Base-by-base conservation (phyloP, 2,797 vertebrate species). In the Leptatherina wallacei region DNA sequence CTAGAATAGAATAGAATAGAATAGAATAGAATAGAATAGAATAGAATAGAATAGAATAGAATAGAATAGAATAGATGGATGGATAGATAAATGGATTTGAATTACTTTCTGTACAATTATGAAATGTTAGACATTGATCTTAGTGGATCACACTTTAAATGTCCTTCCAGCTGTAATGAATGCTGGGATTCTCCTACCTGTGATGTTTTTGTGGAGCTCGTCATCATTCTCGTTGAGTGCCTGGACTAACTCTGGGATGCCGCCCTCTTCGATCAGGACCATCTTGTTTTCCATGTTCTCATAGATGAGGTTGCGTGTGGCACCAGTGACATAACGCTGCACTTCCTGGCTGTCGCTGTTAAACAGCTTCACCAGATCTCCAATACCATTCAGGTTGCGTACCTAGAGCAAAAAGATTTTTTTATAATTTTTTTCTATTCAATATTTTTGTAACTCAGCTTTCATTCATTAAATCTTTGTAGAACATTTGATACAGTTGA, bases 281-380 rank as follows among this genome's bases (percentile, higher is more conserved):
- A 92, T 82, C 90, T 99, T 99, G 93, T 99, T 99, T 20, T 96
- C 95, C 0, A 93, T 83, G 0, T 94, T 97, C 91, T 99, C 96
- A 0, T 96, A 99, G 90, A 99, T 98, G 81, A 98, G 93, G 93
- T 99, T 99, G 67, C 98, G 96, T 79, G 93, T 93, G 74, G 98
- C 98, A 0, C 97, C 98, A 0, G 98, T 98, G 75, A 96, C 95
- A 0, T 95, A 97, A 65, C 97, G 96, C 91, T 96, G 96, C 69
- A 99, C 96, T 72, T 97, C 97, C 82, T 92, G 87, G 89, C 92
- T 95, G 0, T 95, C 89, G 0, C 93, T 94, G 92, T 95, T 97
- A 92, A 99, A 97, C 60, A 99, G 93, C 59, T 91, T 91, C 87
- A 98, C 96, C 87, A 99, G 93, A 14, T 89, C 89, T 0, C 84